Evolutionary conservation across 1,140 invertebrate genomes (phyloP), one percentile per base, ranked within the genome.

Genomic region (Rhyzopertha dominica): DNA sequence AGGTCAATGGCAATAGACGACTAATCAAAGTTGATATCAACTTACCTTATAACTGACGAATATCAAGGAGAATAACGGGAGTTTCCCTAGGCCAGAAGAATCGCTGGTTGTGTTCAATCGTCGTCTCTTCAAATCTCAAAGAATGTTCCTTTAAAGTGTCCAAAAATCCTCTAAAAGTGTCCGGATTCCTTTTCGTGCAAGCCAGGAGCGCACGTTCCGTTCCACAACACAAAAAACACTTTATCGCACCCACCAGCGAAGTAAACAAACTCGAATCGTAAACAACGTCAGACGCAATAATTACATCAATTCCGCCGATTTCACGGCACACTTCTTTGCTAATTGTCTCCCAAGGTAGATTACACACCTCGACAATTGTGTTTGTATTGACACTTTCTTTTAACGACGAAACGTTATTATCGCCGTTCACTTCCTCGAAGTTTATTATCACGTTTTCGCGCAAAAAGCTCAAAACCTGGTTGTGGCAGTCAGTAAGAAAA

Each of bases 271-370:
- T 61, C 2, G 30, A 51, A 48, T 76, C 73, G 37, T 74, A 76
- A 4, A 74, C 49, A 43, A 76, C 65, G 57, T 75, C 74, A n/a
- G 73, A 67, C 10, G 70, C 73, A 40, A 76, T 54, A 32, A 75
- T 56, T 24, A 74, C 13, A 44, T 75, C 71, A 2, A 65, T 59
- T 40, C 48, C 39, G 20, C 50, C 25, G 18, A 44, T 29, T 32
- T 22, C 49, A 31, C 26, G 20, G 16, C 29, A 17, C n/a, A 37
- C 26, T 38, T 62, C 61, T 38, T 19, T 62, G 43, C 37, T 43
- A 34, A 72, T 65, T 29, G 68, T 55, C 51, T 71, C 67, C 73
- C 74, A 76, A 24, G 56, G 54, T 22, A 75, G 62, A 37, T 67
- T 44, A 12, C 69, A 22, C 18, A 73, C 54, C 18, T 40, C 24